phyloP scores from a whole-genome alignment of 2,113 vertebrate species.

The Hemicordylus capensis region DNA sequence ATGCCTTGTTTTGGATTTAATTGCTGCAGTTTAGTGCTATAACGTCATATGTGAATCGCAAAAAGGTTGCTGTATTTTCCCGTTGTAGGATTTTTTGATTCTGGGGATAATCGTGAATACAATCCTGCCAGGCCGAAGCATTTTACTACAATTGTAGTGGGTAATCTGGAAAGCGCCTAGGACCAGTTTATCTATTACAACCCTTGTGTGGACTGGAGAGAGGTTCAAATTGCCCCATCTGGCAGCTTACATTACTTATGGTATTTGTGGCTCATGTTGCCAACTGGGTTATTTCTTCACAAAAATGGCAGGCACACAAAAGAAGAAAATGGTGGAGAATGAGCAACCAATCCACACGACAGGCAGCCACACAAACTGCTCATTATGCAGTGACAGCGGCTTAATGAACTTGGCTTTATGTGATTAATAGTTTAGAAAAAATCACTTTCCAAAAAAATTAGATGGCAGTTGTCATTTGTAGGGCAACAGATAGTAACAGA shows the following conservation, averaged over 20 bases:
- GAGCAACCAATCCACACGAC: background rate
- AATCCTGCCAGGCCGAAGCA: no score
- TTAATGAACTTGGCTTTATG: background rate
- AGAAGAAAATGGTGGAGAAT: background rate
- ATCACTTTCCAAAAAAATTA: background rate
- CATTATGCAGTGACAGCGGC: background rate
- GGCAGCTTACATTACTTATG: background rate
- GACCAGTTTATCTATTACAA: background rate
- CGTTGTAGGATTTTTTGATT: no score
- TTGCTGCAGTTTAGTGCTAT: no score
- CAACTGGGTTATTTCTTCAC: background rate
- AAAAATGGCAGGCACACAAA: background rate
- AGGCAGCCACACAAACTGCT: background rate
- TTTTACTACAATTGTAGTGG: no score
- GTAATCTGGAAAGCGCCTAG: no score
- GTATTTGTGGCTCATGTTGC: background rate
- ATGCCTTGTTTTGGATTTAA: no score
- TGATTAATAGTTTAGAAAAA: background rate
- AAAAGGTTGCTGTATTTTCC: no score
- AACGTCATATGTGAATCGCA: no score
- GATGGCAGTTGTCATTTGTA: background rate
- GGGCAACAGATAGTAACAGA: background rate
- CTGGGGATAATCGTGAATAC: no score
- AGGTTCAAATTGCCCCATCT: background rate
- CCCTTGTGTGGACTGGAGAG: background rate